Base-by-base conservation (phyloP, 2,113 vertebrate genomes). In the Micromys minutus region DNA sequence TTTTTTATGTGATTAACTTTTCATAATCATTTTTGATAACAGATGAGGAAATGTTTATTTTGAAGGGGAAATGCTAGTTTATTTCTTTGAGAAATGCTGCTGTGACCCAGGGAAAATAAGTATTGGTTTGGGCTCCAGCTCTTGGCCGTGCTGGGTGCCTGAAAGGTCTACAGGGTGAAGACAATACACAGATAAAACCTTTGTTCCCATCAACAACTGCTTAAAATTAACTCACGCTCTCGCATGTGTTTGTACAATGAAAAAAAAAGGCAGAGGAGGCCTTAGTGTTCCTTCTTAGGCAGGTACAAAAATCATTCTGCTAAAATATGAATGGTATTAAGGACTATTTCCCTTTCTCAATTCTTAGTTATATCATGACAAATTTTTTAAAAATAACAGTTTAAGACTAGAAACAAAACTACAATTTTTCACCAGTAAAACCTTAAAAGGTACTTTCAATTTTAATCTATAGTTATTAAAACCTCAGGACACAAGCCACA, bases 191-290 rank as follows among this genome's bases (percentile, higher is more conserved):
- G 69, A 93, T 77, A 95, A 50, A 94, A 92, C 84, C 97, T 98
- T 98, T 98, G 96, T 98, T 97, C 98, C 96, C 95, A n/a, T n/a
- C 95, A 96, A 93, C 90, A 97, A 95, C 74, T 94, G 86, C 93
- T 98, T 98, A 94, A 96, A n/a, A 97, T 93, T n/a, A 97, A 92
- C 96, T 95, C 94, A 96, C 31, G 5, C 47, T 59, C 29, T 63
- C 57, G 5, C 36, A 24, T 47, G 19, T 39, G 7, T 81, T 74
- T 63, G 5, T n/a, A 84, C 19, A 76, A 57, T 76, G 31, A 77
- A 47, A 87, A 88, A 8, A 63, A 96, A 96, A n/a, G n/a, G 59
- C 11, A 9, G 47, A 3, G 1, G 63, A 16, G n/a, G 26, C 24
- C n/a, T 6, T 17, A 91, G 71, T 87, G 50, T 6, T 97, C 89